Conservation (phyloP, 2,888 invertebrate genomes). For the Adineta ricciae region DNA sequence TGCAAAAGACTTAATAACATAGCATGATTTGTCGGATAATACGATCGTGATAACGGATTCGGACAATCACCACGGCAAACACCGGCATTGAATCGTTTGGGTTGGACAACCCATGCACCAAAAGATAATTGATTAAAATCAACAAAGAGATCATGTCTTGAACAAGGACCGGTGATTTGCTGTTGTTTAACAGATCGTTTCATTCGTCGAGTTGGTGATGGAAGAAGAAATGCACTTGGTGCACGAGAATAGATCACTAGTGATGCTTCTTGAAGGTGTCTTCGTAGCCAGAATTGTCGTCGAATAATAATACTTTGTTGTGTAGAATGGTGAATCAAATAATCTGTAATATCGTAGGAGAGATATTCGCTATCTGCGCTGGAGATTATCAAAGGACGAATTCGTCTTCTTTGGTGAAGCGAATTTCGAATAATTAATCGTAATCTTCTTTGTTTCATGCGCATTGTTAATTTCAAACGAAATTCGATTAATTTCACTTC, state of each 20-base stretch:
- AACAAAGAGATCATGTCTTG: constrained; percentile 40
- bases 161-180: constrained; percentile 16
- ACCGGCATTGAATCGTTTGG: constrained; percentile 43
- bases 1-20: constrained; percentile 41
- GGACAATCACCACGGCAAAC: constrained; percentile 44
- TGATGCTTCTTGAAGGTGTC: neutral
- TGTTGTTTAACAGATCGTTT: neutral
- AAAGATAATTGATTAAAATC: constrained; percentile 46
- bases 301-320: neutral
- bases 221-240: neutral
- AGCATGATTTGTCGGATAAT: constrained; percentile 46
- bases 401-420: neutral
- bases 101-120: constrained; percentile 46
- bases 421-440: neutral
- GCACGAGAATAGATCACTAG: neutral
- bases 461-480: neutral
- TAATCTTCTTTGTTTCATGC: neutral
- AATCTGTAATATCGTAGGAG: neutral
- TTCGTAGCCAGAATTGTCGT: neutral
- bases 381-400: neutral
- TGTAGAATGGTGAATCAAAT: neutral
- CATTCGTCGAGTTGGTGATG: neutral
- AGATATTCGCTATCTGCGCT: neutral
- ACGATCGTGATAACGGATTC: constrained; percentile 39
- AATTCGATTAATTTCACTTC: neutral